Evolutionary conservation across 2,888 invertebrate species (phyloP), one percentile per base, ranked within the genome.

Genomic region (Parnassius apollo): DNA sequence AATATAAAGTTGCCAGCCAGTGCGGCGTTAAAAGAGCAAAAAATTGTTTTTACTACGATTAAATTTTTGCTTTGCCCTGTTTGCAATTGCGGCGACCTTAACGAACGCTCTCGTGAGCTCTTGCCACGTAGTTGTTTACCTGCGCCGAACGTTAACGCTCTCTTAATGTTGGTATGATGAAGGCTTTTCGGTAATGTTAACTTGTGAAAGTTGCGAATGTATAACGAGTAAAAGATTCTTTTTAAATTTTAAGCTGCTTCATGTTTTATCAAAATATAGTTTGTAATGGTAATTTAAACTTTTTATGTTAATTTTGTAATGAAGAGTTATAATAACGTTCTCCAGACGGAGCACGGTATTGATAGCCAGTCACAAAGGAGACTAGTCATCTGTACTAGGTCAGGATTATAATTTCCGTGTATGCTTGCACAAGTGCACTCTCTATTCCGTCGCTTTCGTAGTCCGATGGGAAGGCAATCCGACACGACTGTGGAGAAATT

Each of bases 81-180:
- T 63, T 44, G 62, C 62, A 55, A 75, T 79, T 80, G 75, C 73
- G 71, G 75, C 77, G 76, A 74, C 78, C 77, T 78, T 86, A 86
- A 87, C 86, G 85, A 86, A 85, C 76, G 79, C 81, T 76, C 81
- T 82, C 76, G 75, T 80, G 56, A 35, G 53, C 58, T 54, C 48
- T 54, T 44, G 48, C 57, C 13, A 22, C 62, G 70, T 74, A 61
- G 65, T 65, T 65, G 54, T 65, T 61, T 61, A 73, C 75, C 72
- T 74, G 69, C 70, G 65, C 73, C 73, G 68, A 78, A 78, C 75
- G 72, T 74, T 81, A 65, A 77, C 76, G 71, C 76, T 51, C n/a
- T 44, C 51, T 62, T 42, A 46, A 57, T 44, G 52, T 18, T 46
- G 50, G 44, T 46, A 57, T 52, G 13, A 25, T 8, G 52, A 42